These are phyloP conservation scores for Pantelozetes paolii DNA, from an alignment of 2,888 invertebrate genomes.

Conservation along the genomic window DNA sequence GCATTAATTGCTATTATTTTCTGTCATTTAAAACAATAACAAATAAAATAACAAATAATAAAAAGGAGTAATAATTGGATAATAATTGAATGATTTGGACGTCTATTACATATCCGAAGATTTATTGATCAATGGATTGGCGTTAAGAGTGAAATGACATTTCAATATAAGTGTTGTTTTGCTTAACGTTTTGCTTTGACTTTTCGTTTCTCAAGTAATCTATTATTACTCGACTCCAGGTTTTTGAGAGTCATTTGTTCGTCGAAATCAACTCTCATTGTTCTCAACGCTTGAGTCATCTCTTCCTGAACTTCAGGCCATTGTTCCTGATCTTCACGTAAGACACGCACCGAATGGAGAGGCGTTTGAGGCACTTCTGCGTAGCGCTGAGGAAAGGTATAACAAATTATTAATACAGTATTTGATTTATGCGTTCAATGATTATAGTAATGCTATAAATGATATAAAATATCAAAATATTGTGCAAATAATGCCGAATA, in stretches of 20 bases:
- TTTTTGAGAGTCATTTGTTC: conserved; percentile 83
- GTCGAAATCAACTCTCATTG: conserved; percentile 97
- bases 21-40: conserved; percentile 12
- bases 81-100: not conserved
- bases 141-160: not conserved
- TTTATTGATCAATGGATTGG: not conserved
- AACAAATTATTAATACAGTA: too few relatives aligned
- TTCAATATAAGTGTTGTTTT: not conserved
- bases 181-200: conserved; percentile 26
- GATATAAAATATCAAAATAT: too few relatives aligned
- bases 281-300: conserved; percentile 94
- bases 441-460: not conserved
- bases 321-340: conserved; percentile 82
- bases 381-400: conserved; percentile 58
- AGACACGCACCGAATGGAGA: conserved; percentile 78
- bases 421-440: not conserved
- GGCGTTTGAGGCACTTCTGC: conserved; percentile 92
- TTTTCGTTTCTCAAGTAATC: conserved; percentile 74
- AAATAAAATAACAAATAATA: not conserved
- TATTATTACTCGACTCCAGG: conserved; percentile 85
- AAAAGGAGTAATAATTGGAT: not conserved
- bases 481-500: too few relatives aligned
- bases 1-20: not conserved
- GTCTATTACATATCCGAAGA: not conserved
- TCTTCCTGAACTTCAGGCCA: conserved; percentile 99